A percentile compares a stretch with the other conserved stretches of the same genome.
phyloP scores from a whole-genome alignment of 2,888 invertebrate genomes.

The Conistra vaccinii region DNA sequence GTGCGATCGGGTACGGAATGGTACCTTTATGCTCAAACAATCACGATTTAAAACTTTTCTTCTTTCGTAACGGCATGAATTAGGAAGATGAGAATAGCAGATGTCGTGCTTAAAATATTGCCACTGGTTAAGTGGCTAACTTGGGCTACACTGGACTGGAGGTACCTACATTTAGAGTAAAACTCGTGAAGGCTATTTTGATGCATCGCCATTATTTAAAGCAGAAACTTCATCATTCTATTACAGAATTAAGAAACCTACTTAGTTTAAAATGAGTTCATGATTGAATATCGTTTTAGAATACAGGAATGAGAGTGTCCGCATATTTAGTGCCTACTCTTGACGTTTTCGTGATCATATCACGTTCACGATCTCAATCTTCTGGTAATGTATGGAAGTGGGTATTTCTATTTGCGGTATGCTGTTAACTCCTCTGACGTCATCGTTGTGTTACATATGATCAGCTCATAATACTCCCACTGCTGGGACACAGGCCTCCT shows the following conservation, averaged over 20 bases:
- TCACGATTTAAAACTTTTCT: background rate
- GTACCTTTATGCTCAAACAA: background rate
- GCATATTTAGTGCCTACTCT: slow-evolving; percentile 48
- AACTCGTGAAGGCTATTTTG: background rate
- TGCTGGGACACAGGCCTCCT: too few species aligned
- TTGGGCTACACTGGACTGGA: background rate
- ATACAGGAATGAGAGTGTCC: slow-evolving; percentile 16
- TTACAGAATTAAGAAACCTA: background rate
- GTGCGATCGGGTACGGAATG: too few species aligned
- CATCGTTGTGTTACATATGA: slow-evolving; percentile 1
- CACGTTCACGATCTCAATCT: slow-evolving; percentile 46
- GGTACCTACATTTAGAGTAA: background rate
- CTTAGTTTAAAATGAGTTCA: background rate
- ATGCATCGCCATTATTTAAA: background rate
- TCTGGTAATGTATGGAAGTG: slow-evolving; percentile 32
- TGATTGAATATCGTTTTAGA: slow-evolving; percentile 14
- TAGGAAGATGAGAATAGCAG: background rate
- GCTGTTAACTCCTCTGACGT: background rate
- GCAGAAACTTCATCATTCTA: background rate
- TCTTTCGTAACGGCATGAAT: background rate
- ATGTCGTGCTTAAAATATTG: background rate
- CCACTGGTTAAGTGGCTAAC: background rate
- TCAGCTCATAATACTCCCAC: background rate
- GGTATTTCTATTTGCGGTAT: slow-evolving; percentile 29
- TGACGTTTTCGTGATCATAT: slow-evolving; percentile 39